phyloP scores from a whole-genome alignment of 2,797 vertebrate genomes.

The Cossypha dichroa region DNA sequence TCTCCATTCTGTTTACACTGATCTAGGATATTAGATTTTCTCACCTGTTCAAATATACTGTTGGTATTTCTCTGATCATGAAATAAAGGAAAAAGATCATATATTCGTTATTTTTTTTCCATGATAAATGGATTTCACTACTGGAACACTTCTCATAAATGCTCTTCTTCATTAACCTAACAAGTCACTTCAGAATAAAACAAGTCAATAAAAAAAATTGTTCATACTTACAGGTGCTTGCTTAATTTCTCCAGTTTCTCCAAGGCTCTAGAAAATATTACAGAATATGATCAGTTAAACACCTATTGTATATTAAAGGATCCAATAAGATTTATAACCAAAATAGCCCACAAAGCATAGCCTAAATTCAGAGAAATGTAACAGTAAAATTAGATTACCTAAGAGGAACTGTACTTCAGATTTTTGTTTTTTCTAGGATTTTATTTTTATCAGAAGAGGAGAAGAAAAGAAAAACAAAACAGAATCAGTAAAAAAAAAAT shows the following conservation, averaged over 20 bases:
- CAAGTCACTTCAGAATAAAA: not conserved
- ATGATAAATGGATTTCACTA: not conserved
- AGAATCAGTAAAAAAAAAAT: not conserved
- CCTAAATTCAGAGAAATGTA: not conserved
- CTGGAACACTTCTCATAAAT: not conserved
- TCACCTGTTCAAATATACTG: not conserved
- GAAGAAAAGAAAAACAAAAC: not conserved
- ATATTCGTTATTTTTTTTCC: not conserved
- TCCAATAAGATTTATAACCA: not conserved
- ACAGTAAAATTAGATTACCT: not conserved
- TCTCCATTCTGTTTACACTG: not conserved
- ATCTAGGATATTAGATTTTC: not conserved
- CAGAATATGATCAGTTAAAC: not conserved
- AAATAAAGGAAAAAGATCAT: not conserved
- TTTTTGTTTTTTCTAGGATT: not conserved
- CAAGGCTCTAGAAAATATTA: not conserved
- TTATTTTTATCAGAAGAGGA: not conserved
- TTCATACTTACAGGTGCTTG: not conserved
- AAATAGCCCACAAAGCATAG: not conserved
- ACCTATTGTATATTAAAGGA: not conserved
- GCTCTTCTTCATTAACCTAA: not conserved
- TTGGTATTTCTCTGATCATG: not conserved
- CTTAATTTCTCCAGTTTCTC: not conserved
- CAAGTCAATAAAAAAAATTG: accelerated
- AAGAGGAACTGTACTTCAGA: not conserved